Percentiles rank a stretch among this genome's conserved stretches.
phyloP scores from a whole-genome alignment of 2,113 vertebrate genomes.

The Epinephelus cyanopodus region DNA sequence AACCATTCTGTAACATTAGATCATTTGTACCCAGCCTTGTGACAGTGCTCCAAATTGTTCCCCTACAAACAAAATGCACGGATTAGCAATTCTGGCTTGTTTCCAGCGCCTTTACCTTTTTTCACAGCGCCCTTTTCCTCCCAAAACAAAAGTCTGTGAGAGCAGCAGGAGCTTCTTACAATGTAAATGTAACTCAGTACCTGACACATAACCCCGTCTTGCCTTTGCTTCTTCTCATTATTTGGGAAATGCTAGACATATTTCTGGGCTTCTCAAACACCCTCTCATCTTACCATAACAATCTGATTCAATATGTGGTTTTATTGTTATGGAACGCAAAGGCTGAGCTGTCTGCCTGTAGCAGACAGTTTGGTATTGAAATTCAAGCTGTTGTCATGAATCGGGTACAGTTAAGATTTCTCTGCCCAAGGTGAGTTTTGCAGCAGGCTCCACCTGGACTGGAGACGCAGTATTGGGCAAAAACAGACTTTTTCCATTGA shows the following conservation, averaged over 20 bases:
- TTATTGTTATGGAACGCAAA: slow-evolving; percentile 68
- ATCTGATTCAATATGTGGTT: slow-evolving; percentile 67
- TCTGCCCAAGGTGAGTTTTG: slow-evolving; percentile 43
- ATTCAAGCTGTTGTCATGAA: slow-evolving; percentile 61
- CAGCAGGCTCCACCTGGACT: slow-evolving; percentile 4
- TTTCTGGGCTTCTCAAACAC: slow-evolving; percentile 71
- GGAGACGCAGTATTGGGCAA: background rate
- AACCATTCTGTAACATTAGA: background rate
- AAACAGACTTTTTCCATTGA: slow-evolving; percentile 13
- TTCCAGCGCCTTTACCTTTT: slow-evolving; percentile 10
- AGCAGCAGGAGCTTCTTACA: slow-evolving; percentile 41
- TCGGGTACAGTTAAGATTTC: slow-evolving; percentile 48
- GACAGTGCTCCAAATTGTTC: slow-evolving; percentile 19
- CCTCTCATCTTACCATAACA: slow-evolving; percentile 77
- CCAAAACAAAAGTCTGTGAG: slow-evolving; percentile 48
- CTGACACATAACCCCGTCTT: slow-evolving; percentile 49
- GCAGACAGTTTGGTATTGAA: slow-evolving; percentile 62
- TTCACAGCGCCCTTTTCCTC: background rate
- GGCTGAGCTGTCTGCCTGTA: slow-evolving; percentile 48
- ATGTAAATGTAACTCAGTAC: slow-evolving; percentile 51
- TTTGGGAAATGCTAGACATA: slow-evolving; percentile 73
- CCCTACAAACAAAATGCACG: slow-evolving; percentile 40
- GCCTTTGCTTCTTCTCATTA: slow-evolving; percentile 56
- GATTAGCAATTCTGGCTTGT: slow-evolving; percentile 38
- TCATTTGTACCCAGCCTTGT: slow-evolving; percentile 18